A percentile compares a stretch with the other conserved stretches of the same genome.
phyloP scores from a whole-genome alignment of 2,113 vertebrate genomes.

The Taurulus bubalis region DNA sequence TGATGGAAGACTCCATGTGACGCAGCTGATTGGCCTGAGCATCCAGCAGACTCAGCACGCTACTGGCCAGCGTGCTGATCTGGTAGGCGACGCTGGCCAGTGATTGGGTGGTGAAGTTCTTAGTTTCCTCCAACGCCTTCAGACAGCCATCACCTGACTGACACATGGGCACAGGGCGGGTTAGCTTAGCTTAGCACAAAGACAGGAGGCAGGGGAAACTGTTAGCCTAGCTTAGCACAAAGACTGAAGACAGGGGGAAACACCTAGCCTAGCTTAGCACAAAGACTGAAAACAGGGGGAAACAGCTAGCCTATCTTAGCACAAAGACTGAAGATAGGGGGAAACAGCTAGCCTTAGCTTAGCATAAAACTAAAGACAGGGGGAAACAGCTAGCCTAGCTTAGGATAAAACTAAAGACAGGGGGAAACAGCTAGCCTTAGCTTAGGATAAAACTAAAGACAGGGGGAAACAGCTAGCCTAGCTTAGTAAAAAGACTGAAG shows the following conservation, averaged over 20 bases:
- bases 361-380: too few species aligned
- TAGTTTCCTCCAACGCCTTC: conserved; percentile 68
- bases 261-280: too few species aligned
- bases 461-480: too few species aligned
- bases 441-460: too few species aligned
- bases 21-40: conserved; percentile 72
- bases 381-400: too few species aligned
- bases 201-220: background rate
- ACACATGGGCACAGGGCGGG: background rate
- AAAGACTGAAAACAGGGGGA: background rate
- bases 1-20: conserved; percentile 74
- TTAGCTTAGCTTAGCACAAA: conserved; percentile 35
- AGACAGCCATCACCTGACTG: conserved; percentile 46
- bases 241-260: too few species aligned
- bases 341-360: too few species aligned
- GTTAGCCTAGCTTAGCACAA: background rate
- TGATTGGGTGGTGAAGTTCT: conserved; percentile 71
- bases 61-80: conserved; percentile 68
- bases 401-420: too few species aligned
- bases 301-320: too few species aligned
- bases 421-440: too few species aligned
- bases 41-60: conserved; percentile 64
- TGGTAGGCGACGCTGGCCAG: conserved; percentile 75
- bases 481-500: too few species aligned
- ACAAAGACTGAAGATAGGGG: too few species aligned